phyloP scores from a whole-genome alignment of 2,113 vertebrate species.

The Diadophis punctatus region DNA sequence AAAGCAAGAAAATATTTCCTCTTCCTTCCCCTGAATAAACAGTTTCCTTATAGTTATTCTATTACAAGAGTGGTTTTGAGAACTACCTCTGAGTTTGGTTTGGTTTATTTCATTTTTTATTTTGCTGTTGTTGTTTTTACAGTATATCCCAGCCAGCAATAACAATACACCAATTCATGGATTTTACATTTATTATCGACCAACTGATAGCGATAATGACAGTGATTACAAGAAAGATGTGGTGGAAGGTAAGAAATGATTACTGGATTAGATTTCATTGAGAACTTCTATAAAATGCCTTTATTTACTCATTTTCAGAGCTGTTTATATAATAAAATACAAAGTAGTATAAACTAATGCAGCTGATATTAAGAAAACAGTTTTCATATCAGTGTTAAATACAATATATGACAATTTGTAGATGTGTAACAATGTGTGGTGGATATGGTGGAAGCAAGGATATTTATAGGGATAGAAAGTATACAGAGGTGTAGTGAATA shows the following conservation, averaged over 20 bases:
- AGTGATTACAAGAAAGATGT: constrained; percentile 96
- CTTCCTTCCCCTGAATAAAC: background rate
- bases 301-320: background rate
- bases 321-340: background rate
- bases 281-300: background rate
- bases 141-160: constrained; percentile 91
- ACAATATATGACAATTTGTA: background rate
- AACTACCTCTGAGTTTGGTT: background rate
- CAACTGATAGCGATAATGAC: constrained; percentile 97
- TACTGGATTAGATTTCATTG: background rate
- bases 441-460: background rate
- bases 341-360: background rate
- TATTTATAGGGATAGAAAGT: background rate
- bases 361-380: no score
- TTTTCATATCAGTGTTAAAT: background rate
- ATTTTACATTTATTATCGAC: constrained; percentile 97
- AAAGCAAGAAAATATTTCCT: background rate
- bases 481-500: background rate
- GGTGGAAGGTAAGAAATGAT: constrained; percentile 79
- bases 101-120: constrained; percentile 26
- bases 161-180: constrained; percentile 98
- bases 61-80: background rate
- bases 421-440: background rate
- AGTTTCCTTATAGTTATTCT: background rate
- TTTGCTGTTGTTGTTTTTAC: constrained; percentile 36